phyloP scores from a whole-genome alignment of 1,140 invertebrate species.

The Tetragonula clypearis region DNA sequence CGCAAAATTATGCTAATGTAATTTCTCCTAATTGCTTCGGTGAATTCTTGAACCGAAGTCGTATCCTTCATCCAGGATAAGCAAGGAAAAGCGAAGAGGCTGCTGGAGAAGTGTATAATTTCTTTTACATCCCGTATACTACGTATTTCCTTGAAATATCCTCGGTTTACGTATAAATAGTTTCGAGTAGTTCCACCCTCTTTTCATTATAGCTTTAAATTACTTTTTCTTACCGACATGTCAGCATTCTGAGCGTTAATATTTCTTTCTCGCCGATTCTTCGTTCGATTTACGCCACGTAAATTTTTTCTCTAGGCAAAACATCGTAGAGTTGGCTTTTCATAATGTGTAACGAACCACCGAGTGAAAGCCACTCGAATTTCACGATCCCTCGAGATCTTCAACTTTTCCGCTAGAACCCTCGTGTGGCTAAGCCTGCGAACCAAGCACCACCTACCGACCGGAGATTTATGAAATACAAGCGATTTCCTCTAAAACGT shows the following conservation, averaged over 20 bases:
- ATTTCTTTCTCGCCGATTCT: background rate
- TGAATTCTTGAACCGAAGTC: background rate
- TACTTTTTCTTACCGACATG: background rate
- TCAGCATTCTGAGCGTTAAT: too few species aligned
- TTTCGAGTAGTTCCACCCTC: background rate
- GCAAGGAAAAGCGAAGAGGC: background rate
- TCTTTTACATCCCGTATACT: background rate
- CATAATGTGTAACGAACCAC: conserved; percentile 40
- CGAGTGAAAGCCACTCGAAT: conserved; percentile 50
- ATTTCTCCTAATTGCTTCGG: background rate
- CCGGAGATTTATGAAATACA: conserved; percentile 63
- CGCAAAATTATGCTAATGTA: background rate
- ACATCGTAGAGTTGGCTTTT: background rate
- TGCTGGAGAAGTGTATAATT: background rate
- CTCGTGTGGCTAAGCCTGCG: conserved; percentile 27
- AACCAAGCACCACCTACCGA: conserved; percentile 5
- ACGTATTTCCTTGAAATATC: background rate
- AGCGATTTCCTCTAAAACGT: conserved; percentile 63
- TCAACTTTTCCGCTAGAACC: conserved; percentile 39
- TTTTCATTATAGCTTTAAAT: background rate
- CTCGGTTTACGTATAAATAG: background rate
- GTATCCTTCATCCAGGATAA: background rate
- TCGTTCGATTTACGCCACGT: background rate
- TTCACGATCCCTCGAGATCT: conserved; percentile 25
- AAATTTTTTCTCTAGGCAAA: background rate